These are phyloP conservation scores for Nyctibius bracteatus DNA, from an alignment of 2,113 vertebrate genomes.

Conservation along the genomic window DNA sequence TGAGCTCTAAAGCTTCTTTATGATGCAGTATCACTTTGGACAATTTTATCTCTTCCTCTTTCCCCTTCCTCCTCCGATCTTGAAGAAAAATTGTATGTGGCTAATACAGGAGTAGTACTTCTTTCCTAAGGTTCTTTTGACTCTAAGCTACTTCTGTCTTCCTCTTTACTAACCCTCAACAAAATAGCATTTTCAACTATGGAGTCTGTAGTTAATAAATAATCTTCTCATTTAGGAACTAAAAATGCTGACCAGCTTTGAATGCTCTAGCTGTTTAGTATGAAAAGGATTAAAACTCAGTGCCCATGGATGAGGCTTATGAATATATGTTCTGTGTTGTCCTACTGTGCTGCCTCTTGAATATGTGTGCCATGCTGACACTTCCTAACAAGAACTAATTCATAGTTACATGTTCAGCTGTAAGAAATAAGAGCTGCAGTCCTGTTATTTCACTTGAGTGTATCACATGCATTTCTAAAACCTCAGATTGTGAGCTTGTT, in stretches of 20 bases:
- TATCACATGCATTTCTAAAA: neutral
- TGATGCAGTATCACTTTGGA: neutral
- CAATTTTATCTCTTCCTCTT: neutral
- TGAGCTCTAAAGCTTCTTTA: neutral
- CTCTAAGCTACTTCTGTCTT: neutral
- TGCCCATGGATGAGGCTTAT: neutral
- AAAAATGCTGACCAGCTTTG: neutral
- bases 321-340: neutral
- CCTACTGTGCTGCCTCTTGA: neutral
- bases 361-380: neutral
- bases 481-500: neutral
- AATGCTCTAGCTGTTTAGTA: neutral
- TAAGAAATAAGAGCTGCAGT: neutral
- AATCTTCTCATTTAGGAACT: neutral
- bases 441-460: neutral
- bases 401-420: neutral
- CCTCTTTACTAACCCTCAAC: neutral
- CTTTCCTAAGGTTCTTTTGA: neutral
- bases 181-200: neutral
- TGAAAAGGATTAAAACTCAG: neutral
- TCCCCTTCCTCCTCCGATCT: neutral
- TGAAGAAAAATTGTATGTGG: neutral
- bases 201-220: neutral
- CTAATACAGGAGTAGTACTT: neutral
- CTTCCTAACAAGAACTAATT: neutral